Evolutionary conservation across 2,888 invertebrate species (phyloP).

Genomic region (Chrysina gloriosa): DNA sequence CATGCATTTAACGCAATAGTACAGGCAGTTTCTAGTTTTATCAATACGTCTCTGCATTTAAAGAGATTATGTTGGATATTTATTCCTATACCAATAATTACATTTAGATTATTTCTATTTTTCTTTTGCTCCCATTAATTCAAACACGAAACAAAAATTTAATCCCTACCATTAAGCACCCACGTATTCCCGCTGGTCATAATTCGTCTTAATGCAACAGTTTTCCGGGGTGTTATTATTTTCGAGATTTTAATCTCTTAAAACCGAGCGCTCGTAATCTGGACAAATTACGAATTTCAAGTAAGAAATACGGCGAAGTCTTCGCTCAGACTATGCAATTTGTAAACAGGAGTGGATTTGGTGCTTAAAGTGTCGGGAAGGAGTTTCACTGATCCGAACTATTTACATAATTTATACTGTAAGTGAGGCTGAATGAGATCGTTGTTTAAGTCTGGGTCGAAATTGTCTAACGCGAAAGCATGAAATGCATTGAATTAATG

Average conservation of each 20-base stretch:
- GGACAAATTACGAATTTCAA: slow-evolving; percentile 6
- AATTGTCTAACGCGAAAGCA: neutral
- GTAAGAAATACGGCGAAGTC: neutral
- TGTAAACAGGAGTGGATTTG: slow-evolving; percentile 5
- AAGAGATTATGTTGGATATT: too few relatives aligned
- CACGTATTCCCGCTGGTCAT: too few relatives aligned
- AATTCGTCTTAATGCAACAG: neutral
- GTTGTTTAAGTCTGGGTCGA: neutral
- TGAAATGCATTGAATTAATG: too few relatives aligned
- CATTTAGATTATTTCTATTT: too few relatives aligned
- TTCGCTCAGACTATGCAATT: neutral
- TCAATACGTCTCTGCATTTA: too few relatives aligned
- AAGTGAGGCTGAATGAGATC: neutral
- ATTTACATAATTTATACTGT: slow-evolving; percentile 9
- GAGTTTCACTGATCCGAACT: neutral
- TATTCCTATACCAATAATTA: too few relatives aligned
- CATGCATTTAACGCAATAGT: too few relatives aligned
- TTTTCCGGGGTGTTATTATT: neutral
- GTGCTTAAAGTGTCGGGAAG: neutral
- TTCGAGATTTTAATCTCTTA: slow-evolving; percentile 9
- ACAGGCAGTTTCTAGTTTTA: too few relatives aligned
- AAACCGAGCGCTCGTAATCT: neutral
- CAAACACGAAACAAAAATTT: too few relatives aligned
- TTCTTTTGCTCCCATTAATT: too few relatives aligned
- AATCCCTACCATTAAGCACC: too few relatives aligned